Conservation (phyloP, 2,797 vertebrate species). For the Chaetophractus vellerosus region DNA sequence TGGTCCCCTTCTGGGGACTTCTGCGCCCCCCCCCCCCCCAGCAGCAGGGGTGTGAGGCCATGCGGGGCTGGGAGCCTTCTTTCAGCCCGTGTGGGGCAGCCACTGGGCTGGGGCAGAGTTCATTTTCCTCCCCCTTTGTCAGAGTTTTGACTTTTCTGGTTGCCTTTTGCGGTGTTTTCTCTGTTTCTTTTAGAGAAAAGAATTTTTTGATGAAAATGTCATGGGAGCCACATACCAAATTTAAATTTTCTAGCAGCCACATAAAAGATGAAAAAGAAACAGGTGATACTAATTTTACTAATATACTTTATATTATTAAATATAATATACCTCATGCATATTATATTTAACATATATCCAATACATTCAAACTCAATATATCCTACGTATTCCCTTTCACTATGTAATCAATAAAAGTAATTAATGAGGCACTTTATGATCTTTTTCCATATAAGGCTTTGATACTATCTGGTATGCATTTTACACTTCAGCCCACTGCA, state of each 20-base stretch:
- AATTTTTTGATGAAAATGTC: too few relatives aligned
- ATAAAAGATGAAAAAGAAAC: not conserved
- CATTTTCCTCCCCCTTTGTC: not conserved
- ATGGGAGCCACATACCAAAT: not conserved
- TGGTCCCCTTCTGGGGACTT: not conserved
- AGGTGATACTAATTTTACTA: not conserved
- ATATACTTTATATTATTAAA: not conserved
- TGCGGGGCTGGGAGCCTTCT: not conserved
- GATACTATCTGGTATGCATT: too few relatives aligned
- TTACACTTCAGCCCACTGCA: not conserved
- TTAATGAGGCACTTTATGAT: not conserved
- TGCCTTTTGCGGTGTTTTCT: not conserved
- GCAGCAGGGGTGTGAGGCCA: not conserved
- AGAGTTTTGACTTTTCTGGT: not conserved
- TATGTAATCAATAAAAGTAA: not conserved
- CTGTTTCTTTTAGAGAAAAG: not conserved
- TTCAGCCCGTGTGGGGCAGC: not conserved
- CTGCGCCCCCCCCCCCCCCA: rapidly evolving
- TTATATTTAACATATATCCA: not conserved
- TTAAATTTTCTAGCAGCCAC: not conserved
- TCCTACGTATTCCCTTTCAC: not conserved
- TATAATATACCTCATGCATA: too few relatives aligned
- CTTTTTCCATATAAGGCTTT: not conserved
- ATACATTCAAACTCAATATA: not conserved
- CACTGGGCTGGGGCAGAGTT: rapidly evolving